Evolutionary conservation across 2,113 vertebrate genomes (phyloP).

Genomic region (Budorcas taxicolor): DNA sequence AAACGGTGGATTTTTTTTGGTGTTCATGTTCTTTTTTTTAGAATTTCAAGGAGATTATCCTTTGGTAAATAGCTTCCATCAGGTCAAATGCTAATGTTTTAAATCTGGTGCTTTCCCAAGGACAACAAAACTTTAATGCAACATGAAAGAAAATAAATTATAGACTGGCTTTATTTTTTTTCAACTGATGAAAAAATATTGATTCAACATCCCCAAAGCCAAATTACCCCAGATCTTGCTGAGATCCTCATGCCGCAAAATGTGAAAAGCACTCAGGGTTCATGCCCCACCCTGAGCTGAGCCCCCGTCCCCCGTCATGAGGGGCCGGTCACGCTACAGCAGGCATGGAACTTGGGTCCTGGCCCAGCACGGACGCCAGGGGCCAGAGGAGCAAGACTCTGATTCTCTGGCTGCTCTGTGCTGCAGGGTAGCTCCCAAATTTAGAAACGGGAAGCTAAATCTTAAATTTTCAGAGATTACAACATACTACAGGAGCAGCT

Average conservation of each 20-base stretch:
- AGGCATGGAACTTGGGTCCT: not conserved
- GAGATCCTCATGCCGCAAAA: not conserved
- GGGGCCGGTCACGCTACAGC: not conserved
- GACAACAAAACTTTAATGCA: constrained; percentile 85
- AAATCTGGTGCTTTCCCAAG: constrained; percentile 78
- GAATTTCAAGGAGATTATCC: not conserved
- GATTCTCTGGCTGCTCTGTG: not conserved
- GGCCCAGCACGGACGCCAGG: not conserved
- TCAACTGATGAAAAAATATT: constrained; percentile 48
- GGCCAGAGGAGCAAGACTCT: not conserved
- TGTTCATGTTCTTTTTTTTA: not conserved
- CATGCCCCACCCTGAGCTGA: rapidly evolving
- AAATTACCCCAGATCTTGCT: constrained; percentile 59
- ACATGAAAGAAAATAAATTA: constrained; percentile 76
- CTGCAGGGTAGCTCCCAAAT: not conserved
- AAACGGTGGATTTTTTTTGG: constrained; percentile 15
- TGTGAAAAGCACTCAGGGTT: not conserved
- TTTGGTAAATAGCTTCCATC: constrained; percentile 39
- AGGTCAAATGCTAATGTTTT: constrained; percentile 85
- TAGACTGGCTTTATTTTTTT: constrained; percentile 37
- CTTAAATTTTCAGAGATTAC: not conserved
- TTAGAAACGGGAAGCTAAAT: not conserved
- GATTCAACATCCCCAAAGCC: constrained; percentile 43
- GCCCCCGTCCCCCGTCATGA: not conserved
- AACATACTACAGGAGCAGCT: not conserved